These are phyloP conservation scores for Reticulitermes speratus DNA, from an alignment of 1,140 invertebrate species.

Conservation along the genomic window DNA sequence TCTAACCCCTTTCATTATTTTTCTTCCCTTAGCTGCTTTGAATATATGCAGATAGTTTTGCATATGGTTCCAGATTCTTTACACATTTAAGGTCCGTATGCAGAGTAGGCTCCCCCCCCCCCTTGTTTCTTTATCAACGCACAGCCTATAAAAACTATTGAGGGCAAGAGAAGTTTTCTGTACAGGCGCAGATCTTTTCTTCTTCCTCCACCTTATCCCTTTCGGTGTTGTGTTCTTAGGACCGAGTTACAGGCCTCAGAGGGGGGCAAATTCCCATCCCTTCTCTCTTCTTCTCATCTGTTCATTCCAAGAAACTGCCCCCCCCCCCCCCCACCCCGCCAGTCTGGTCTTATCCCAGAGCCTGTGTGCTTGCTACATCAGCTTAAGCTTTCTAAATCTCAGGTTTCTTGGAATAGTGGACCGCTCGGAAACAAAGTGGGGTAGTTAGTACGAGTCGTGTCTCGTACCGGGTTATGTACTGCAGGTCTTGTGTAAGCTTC, in stretches of 20 bases:
- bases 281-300: not conserved
- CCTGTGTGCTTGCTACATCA: too few relatives aligned
- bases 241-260: slow-evolving; percentile 12
- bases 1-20: slow-evolving; percentile 3
- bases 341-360: not conserved
- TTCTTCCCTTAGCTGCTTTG: slow-evolving; percentile 12
- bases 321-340: not conserved
- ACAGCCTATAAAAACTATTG: slow-evolving; percentile 24
- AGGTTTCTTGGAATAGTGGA: too few relatives aligned
- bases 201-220: not conserved
- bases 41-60: slow-evolving; percentile 26
- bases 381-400: too few relatives aligned
- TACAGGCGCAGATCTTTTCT: not conserved
- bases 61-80: slow-evolving; percentile 19
- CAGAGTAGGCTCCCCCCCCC: slow-evolving; percentile 35
- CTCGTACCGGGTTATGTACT: too few relatives aligned
- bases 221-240: slow-evolving; percentile 9
- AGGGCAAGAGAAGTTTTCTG: not conserved
- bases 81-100: not conserved
- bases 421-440: too few relatives aligned
- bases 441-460: too few relatives aligned
- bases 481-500: too few relatives aligned
- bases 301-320: slow-evolving; percentile 1
- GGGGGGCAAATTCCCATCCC: not conserved
- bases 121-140: slow-evolving; percentile 37